A percentile compares a stretch with the other conserved stretches of the same genome.
Evolutionary conservation across 2,797 vertebrate genomes (phyloP).

Genomic region (Mormyrus hasselquistii): DNA sequence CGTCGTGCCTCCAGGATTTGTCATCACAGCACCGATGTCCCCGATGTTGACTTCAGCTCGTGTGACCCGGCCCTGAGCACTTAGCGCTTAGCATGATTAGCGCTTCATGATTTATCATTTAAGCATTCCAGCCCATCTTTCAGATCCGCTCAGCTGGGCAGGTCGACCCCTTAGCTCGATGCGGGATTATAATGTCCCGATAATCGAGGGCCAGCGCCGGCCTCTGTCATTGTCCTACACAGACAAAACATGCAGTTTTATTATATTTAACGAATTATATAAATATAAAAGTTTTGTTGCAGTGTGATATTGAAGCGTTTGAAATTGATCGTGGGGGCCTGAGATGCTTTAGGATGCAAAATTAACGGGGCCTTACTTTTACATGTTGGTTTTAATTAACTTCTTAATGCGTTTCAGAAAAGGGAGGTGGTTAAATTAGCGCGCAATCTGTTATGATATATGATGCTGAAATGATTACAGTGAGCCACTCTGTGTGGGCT

Average conservation of each 20-base stretch:
- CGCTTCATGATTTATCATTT: neutral
- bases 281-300: neutral
- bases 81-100: neutral
- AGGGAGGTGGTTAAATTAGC: neutral
- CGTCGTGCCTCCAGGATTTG: neutral
- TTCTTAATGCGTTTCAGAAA: neutral
- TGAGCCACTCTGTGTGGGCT: neutral
- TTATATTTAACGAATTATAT: neutral
- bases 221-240: neutral
- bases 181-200: neutral
- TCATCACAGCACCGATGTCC: neutral
- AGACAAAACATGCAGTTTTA: neutral
- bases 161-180: neutral
- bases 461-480: neutral
- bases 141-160: neutral
- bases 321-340: neutral
- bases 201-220: neutral
- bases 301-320: neutral
- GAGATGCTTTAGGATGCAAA: neutral
- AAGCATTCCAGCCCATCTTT: neutral
- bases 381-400: conserved; percentile 2
- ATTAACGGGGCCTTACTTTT: neutral
- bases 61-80: neutral
- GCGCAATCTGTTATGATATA: neutral
- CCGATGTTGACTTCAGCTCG: neutral